Evolutionary conservation across 2,888 invertebrate genomes (phyloP), one percentile per base, ranked within the genome.

Genomic region (Eugnorisma glareosa): DNA sequence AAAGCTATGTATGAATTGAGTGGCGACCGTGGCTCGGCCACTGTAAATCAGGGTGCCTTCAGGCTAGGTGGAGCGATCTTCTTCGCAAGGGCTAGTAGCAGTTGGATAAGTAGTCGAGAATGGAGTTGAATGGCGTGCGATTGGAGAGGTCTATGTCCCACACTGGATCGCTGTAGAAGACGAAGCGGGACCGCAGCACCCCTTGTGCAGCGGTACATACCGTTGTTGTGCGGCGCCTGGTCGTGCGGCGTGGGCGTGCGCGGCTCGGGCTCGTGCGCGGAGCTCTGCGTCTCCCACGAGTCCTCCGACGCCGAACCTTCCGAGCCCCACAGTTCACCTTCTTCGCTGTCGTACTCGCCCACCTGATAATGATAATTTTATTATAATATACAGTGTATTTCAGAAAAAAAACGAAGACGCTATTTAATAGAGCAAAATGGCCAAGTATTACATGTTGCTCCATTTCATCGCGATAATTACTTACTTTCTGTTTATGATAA

Each of bases 251-350:
- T 81, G 67, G 85, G 90, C 7, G 91, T 92, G 21, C 92, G 92
- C 61, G 93, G 90, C 67, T 93, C 93, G 45, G 90, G 89, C 43
- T 96, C 96, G 91, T 94, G 96, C 73, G 93, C 96, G n/a, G 97
- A 97, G 85, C 97, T 97, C 94, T 98, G 98, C 0, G 98, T 98
- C 95, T 98, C 98, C 98, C 98, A 98, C 1, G 98, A 98, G 92
- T 98, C 98, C 67, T 98, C 98, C 0, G 97, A 97, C 0, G 97
- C 98, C 0, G 97, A 98, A 0, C 97, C 97, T 45, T 98, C 98
- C 2, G 97, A 97, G 68, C 96, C 97, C 97, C 98, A 98, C 54
- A 98, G 96, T 91, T 98, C 98, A 51, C 98, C 98, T 82, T 98
- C 98, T 76, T 98, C 98, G 0, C 98, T 97, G 91, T 98, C 98